Evolutionary conservation across 1,140 invertebrate genomes (phyloP).

Genomic region (Tyrophagus putrescentiae): DNA sequence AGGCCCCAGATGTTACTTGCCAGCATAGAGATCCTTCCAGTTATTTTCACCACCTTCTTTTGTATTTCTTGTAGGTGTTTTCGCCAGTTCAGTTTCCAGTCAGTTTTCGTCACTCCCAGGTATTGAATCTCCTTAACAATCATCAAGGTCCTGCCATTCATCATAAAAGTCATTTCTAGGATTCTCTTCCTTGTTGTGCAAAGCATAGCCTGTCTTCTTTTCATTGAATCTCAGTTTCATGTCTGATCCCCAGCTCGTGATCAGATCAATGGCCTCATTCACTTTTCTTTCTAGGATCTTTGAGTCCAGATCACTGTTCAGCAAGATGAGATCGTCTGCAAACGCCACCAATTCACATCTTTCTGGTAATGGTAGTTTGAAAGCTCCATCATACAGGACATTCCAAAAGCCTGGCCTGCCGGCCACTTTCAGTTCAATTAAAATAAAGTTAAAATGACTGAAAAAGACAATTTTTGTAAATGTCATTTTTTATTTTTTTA

Average conservation of each 20-base stretch:
- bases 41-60: background rate
- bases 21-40: background rate
- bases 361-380: slow-evolving; percentile 16
- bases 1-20: background rate
- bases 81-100: background rate
- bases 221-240: slow-evolving; percentile 20
- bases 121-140: background rate
- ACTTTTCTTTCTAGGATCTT: background rate
- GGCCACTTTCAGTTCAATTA: too few relatives aligned
- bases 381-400: slow-evolving; percentile 14
- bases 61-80: background rate
- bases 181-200: background rate
- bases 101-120: slow-evolving; percentile 12
- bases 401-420: slow-evolving; percentile 22
- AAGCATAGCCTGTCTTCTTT: slow-evolving; percentile 5
- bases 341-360: slow-evolving; percentile 20
- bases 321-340: slow-evolving; percentile 17
- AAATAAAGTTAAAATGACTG: too few relatives aligned
- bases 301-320: background rate
- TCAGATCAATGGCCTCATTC: slow-evolving; percentile 7
- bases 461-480: too few relatives aligned
- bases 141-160: background rate
- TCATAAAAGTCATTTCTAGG: background rate
- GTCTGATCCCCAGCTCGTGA: slow-evolving; percentile 15
- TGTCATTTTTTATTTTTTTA: too few relatives aligned